Evolutionary conservation across 2,113 vertebrate species (phyloP).

Genomic region (Tylochromis polylepis): DNA sequence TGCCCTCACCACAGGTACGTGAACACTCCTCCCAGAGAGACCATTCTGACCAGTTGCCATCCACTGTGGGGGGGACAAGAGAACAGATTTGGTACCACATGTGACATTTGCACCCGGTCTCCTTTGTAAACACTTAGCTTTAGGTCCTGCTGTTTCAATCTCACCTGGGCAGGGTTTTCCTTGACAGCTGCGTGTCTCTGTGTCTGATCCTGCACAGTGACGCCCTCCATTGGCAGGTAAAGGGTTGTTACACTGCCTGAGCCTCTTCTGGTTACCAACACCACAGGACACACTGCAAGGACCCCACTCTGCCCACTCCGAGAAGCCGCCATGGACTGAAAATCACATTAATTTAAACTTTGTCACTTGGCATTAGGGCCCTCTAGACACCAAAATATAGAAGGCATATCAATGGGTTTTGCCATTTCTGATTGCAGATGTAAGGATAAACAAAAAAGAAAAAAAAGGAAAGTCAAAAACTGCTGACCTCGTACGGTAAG

Average conservation of each 20-base stretch:
- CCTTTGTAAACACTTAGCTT: background rate
- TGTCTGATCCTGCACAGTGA: conserved; percentile 73
- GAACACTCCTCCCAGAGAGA: conserved; percentile 92
- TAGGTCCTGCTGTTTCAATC: background rate
- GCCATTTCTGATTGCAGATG: background rate
- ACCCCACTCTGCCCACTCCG: conserved; percentile 86
- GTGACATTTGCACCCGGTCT: background rate
- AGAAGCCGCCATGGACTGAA: conserved; percentile 90
- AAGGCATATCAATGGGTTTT: background rate
- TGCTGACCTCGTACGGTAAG: conserved; percentile 85
- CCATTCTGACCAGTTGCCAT: conserved; percentile 93
- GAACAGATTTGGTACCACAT: background rate
- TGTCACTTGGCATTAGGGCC: background rate
- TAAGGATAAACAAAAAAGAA: background rate
- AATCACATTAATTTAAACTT: background rate
- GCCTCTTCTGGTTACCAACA: conserved; percentile 80
- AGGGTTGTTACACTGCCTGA: conserved; percentile 85
- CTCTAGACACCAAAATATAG: background rate
- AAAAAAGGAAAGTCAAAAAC: accelerated
- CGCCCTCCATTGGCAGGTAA: conserved; percentile 87
- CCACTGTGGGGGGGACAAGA: conserved; percentile 72
- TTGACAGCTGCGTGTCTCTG: conserved; percentile 78
- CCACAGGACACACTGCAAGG: conserved; percentile 89
- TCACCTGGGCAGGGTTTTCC: conserved; percentile 87
- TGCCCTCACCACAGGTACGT: conserved; percentile 86